phyloP scores from a whole-genome alignment of 1,140 invertebrate genomes.

The Acromyrmex heyeri region DNA sequence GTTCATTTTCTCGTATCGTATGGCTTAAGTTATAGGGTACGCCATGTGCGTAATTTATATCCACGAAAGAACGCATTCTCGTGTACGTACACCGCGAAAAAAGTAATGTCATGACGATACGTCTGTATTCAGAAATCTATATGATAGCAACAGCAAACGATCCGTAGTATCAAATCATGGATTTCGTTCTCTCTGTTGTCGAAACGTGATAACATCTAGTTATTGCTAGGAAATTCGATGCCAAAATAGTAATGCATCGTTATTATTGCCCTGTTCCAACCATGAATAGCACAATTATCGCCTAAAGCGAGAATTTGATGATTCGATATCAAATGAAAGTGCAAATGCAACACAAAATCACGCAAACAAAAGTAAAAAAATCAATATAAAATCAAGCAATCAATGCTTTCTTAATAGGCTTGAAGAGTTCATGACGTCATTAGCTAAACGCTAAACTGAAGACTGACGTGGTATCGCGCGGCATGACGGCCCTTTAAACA shows the following conservation, averaged over 20 bases:
- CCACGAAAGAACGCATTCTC: slow-evolving; percentile 55
- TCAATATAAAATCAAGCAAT: neutral
- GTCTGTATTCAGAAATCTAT: neutral
- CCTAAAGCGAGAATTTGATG: slow-evolving; percentile 5
- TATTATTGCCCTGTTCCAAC: slow-evolving; percentile 6
- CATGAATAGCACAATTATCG: slow-evolving; percentile 20
- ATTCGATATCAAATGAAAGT: slow-evolving; percentile 9
- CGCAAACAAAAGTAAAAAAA: neutral
- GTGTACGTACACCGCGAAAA: neutral
- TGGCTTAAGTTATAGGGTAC: slow-evolving; percentile 76
- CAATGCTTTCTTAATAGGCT: neutral
- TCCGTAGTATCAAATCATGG: neutral
- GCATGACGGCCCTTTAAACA: slow-evolving; percentile 21
- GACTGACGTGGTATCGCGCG: neutral
- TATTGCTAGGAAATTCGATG: slow-evolving; percentile 2
- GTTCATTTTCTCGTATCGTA: slow-evolving; percentile 78
- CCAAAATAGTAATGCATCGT: neutral
- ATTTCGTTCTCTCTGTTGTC: neutral
- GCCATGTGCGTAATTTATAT: slow-evolving; percentile 74
- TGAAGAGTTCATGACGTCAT: slow-evolving; percentile 1
- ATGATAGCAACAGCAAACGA: neutral
- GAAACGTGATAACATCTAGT: slow-evolving; percentile 25
- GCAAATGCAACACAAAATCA: neutral
- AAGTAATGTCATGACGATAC: slow-evolving; percentile 14
- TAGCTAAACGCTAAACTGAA: neutral